Percentiles rank a stretch among this genome's conserved stretches.
Evolutionary conservation across 1,140 invertebrate species (phyloP).

Genomic region (Nautilus pompilius): DNA sequence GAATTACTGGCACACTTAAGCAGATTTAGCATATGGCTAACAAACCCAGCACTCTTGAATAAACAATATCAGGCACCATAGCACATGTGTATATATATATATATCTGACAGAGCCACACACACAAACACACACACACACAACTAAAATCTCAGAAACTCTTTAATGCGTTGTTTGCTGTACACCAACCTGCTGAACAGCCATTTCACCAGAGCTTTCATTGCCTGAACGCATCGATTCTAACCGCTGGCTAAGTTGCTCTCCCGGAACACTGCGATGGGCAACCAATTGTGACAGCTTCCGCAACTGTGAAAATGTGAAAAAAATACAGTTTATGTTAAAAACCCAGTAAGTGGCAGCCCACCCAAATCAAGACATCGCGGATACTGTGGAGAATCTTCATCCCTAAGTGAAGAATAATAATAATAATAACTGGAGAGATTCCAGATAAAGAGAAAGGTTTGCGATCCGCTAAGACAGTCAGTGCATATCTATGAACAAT

Average conservation of each 20-base stretch:
- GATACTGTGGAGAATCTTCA: too few species aligned
- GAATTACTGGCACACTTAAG: too few species aligned
- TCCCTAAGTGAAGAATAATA: too few species aligned
- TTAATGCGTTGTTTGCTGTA: too few species aligned
- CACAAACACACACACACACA: not conserved
- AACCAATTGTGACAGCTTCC: constrained; percentile 56
- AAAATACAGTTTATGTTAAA: not conserved
- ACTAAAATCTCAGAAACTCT: too few species aligned
- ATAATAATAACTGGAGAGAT: too few species aligned
- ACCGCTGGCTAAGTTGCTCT: constrained; percentile 38
- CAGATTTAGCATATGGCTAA: too few species aligned
- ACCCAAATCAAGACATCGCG: not conserved
- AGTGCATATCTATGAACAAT: too few species aligned
- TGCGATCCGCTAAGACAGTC: too few species aligned
- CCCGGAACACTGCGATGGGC: constrained; percentile 59
- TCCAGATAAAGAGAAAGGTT: too few species aligned
- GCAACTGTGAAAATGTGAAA: constrained; percentile 48
- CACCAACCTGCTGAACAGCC: constrained; percentile 43
- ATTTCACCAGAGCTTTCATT: constrained; percentile 38
- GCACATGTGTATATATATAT: not conserved
- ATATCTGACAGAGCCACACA: not conserved
- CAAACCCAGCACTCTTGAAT: too few species aligned
- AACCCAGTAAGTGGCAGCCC: not conserved
- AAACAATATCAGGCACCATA: too few species aligned
- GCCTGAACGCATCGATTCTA: constrained; percentile 38